Evolutionary conservation across 2,113 vertebrate genomes (phyloP).

Genomic region (Arizona elegans): DNA sequence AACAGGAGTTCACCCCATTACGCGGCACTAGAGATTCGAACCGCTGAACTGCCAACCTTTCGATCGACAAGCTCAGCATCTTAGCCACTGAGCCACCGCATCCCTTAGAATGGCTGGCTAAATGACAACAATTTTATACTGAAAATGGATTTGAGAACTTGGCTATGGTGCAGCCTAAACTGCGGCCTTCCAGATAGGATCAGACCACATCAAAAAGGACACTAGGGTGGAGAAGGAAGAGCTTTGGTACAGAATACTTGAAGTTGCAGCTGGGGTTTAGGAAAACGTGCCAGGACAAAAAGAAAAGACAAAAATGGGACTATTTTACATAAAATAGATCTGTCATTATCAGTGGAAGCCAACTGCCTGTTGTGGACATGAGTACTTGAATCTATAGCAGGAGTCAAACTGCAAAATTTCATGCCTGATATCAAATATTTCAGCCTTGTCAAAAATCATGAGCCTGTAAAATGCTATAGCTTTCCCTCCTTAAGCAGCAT

Average conservation of each 20-base stretch:
- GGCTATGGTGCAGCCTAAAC: background rate
- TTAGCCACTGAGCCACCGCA: too few relatives aligned
- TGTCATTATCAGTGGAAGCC: background rate
- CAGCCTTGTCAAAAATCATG: constrained; percentile 8
- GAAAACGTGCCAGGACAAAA: background rate
- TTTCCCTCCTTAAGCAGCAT: background rate
- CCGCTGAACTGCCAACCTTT: too few relatives aligned
- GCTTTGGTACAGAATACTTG: background rate
- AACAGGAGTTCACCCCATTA: too few relatives aligned
- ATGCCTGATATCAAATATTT: constrained; percentile 10
- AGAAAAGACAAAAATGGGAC: background rate
- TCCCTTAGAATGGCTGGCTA: background rate
- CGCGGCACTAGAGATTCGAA: too few relatives aligned
- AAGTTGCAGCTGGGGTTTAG: background rate
- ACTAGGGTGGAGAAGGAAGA: background rate
- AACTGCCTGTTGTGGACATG: background rate
- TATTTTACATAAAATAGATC: background rate
- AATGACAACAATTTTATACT: background rate
- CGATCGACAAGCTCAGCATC: too few relatives aligned
- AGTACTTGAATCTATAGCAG: background rate
- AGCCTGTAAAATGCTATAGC: background rate
- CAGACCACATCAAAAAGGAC: background rate
- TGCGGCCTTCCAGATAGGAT: background rate
- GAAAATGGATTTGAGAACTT: background rate
- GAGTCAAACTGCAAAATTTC: constrained; percentile 12